Base-by-base conservation (phyloP, 2,113 vertebrate species). In the Chionis minor region DNA sequence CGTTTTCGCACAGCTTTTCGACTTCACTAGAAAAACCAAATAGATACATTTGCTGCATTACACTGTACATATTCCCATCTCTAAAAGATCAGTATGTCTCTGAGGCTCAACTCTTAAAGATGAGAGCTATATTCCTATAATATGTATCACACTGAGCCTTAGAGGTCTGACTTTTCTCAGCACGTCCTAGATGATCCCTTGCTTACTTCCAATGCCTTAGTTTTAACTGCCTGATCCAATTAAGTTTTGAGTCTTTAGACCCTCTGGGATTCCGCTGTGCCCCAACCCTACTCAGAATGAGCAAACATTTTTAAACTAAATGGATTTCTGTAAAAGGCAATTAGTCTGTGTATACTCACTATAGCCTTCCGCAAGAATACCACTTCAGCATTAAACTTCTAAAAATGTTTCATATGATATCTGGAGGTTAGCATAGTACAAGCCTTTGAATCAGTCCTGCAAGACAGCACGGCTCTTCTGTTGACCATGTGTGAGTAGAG, bases 351-450 rank as follows among this genome's bases (percentile, higher is more conserved):
- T 13, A 14, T 18, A 74, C 12, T 40, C 38, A 45, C 10, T 15
- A 45, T 27, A 78, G 40, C 19, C 38, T 30, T 38, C 42, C 45
- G 17, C 27, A 80, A 63, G 20, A 79, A 26, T 7, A 62, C 3
- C 27, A 14, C 54, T 71, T 56, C 30, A 62, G 58, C 54, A 35
- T 20, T 23, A 13, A 52, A 32, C 23, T 52, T n/a, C 11, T 28
- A 9, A 2, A 5, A 10, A 44, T 4, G 7, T 17, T 32, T 9
- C 40, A 26, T 22, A 1, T 11, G 30, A 7, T 21, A 35, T 1
- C 62, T 30, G 35, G 4, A 72, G 24, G 22, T 14, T 7, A 66
- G 42, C 42, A 63, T 12, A 73, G 13, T 45, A 62, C 26, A 51
- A 20, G 18, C 32, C 38, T 71, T 33, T 21, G 16, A 19, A n/a